Percentiles rank a stretch among this genome's conserved stretches.
Conservation (phyloP, 2,888 invertebrate species). For the Molorchus minor region DNA sequence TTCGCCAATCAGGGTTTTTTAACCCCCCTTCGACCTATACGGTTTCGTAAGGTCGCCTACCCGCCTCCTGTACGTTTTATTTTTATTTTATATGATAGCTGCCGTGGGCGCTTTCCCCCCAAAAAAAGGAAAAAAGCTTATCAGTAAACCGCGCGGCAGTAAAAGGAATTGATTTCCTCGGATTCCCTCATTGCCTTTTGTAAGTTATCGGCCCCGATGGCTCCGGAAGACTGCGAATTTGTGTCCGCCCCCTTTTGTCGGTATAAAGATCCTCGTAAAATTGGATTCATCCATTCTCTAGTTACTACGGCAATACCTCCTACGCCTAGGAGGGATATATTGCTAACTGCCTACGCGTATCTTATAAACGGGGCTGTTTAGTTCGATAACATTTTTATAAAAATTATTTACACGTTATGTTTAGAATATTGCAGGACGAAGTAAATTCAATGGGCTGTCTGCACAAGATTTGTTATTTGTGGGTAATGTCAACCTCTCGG, state of each 20-base stretch:
- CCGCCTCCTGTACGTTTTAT: too few relatives aligned
- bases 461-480: too few relatives aligned
- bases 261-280: constrained; percentile 16
- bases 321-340: background rate
- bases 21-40: too few relatives aligned
- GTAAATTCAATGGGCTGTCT: too few relatives aligned
- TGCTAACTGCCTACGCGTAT: background rate
- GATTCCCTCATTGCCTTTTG: constrained; percentile 11
- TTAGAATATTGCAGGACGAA: too few relatives aligned
- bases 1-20: too few relatives aligned
- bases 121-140: constrained; percentile 6
- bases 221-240: constrained; percentile 2
- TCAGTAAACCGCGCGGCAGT: constrained; percentile 12
- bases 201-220: constrained; percentile 7
- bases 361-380: too few relatives aligned
- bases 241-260: constrained; percentile 1
- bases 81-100: too few relatives aligned
- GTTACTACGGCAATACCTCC: too few relatives aligned
- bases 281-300: constrained; percentile 28
- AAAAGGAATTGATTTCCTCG: constrained; percentile 11
- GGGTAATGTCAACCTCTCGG: too few relatives aligned
- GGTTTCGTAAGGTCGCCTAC: too few relatives aligned
- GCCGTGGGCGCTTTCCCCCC: background rate
- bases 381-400: too few relatives aligned
- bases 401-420: background rate